Percentiles rank a stretch among this genome's conserved stretches.
These are phyloP conservation scores for Eidolon helvum DNA, from an alignment of 2,113 vertebrate genomes.

Conservation along the genomic window DNA sequence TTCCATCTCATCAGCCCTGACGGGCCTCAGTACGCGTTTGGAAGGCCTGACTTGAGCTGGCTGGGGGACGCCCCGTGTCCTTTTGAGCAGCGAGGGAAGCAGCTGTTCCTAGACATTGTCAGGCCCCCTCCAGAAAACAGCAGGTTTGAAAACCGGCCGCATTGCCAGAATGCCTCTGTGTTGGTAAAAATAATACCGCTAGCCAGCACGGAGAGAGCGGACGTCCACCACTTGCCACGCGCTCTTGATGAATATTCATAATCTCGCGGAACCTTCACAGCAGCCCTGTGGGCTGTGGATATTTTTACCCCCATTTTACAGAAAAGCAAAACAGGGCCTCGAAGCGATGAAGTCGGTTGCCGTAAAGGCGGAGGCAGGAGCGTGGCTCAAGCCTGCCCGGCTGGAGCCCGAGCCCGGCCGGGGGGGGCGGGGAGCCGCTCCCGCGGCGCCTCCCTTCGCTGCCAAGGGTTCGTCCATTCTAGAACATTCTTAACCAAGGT, in stretches of 20 bases:
- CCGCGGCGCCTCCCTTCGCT: background rate
- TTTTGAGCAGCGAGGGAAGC: background rate
- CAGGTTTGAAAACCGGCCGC: background rate
- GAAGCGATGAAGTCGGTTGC: accelerated
- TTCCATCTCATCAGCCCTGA: slow-evolving; percentile 73
- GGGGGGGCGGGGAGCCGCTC: background rate
- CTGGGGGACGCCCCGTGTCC: background rate
- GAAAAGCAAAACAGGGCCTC: background rate
- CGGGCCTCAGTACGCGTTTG: slow-evolving; percentile 55
- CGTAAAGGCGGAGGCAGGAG: background rate
- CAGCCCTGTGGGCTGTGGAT: too few species aligned
- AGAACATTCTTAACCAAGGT: background rate
- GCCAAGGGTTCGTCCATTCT: background rate
- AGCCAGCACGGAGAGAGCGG: background rate
- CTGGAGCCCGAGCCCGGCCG: too few species aligned
- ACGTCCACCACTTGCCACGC: too few species aligned
- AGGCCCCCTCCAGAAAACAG: background rate
- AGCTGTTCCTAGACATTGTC: background rate
- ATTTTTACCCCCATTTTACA: background rate
- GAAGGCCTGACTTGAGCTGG: background rate
- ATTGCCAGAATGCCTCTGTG: background rate
- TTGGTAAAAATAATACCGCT: background rate
- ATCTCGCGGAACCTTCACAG: background rate
- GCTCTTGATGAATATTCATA: background rate
- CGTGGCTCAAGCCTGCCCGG: background rate